phyloP scores from a whole-genome alignment of 2,797 vertebrate genomes.

The Eurystomus glaucurus region DNA sequence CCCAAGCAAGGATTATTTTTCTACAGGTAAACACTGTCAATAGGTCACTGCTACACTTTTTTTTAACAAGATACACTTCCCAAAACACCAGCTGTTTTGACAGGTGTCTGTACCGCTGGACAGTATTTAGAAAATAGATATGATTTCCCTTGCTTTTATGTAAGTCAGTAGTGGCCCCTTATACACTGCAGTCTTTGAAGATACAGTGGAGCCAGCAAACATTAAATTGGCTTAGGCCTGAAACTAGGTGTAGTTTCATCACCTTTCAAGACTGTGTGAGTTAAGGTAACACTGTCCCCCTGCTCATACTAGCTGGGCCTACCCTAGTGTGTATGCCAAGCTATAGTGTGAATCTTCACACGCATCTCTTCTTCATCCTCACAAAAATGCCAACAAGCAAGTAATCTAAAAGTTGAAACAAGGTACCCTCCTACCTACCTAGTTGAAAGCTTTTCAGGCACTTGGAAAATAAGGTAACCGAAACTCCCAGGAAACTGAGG shows the following conservation, averaged over 20 bases:
- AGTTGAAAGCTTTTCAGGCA: neutral
- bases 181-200: neutral
- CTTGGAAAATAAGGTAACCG: neutral
- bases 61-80: neutral
- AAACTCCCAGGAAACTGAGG: neutral
- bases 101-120: neutral
- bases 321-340: neutral
- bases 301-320: neutral
- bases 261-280: neutral
- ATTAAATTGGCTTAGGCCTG: neutral
- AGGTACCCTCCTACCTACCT: neutral
- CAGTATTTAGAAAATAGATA: slow-evolving; percentile 11
- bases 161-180: neutral
- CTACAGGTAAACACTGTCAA: neutral
- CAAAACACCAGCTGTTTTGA: slow-evolving; percentile 9
- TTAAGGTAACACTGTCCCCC: neutral
- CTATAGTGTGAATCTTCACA: neutral
- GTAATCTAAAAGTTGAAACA: neutral
- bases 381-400: neutral
- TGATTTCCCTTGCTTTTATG: neutral
- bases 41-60: neutral
- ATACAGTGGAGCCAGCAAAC: neutral
- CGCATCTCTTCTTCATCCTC: neutral
- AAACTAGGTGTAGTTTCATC: neutral
- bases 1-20: neutral